Percentiles rank a stretch among this genome's conserved stretches.
phyloP scores from a whole-genome alignment of 2,113 vertebrate species.

The Gallinago undulata region DNA sequence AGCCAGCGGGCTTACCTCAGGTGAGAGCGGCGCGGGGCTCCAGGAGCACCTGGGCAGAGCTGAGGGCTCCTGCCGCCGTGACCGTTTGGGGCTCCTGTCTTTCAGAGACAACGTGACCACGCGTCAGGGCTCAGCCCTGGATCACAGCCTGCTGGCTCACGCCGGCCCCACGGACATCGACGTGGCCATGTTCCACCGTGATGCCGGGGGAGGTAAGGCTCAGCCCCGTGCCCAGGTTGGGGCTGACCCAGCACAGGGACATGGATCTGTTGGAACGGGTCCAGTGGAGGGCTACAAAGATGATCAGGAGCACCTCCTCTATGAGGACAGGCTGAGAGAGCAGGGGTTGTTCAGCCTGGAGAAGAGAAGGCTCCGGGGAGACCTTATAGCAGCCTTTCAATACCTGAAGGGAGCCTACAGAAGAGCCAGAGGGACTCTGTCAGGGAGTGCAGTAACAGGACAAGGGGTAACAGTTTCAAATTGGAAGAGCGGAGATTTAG shows the following conservation, averaged over 20 bases:
- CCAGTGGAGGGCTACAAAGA: too few species aligned
- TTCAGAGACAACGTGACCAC: slow-evolving; percentile 89
- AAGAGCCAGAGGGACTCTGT: too few species aligned
- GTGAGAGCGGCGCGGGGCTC: not conserved
- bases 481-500: too few species aligned
- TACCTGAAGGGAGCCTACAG: too few species aligned
- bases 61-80: not conserved
- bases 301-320: too few species aligned
- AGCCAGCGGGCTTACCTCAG: slow-evolving; percentile 80
- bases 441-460: too few species aligned
- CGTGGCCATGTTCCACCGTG: slow-evolving; percentile 96
- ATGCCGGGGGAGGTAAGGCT: slow-evolving; percentile 85
- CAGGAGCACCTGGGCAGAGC: not conserved
- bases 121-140: slow-evolving; percentile 84
- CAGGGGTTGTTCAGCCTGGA: too few species aligned
- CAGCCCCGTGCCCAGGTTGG: not conserved
- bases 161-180: slow-evolving; percentile 94
- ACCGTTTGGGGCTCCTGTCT: not conserved
- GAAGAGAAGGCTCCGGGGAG: too few species aligned
- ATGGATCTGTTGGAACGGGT: too few species aligned
- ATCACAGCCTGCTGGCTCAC: slow-evolving; percentile 85
- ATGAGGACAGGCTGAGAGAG: too few species aligned
- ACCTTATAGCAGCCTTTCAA: too few species aligned
- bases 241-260: not conserved
- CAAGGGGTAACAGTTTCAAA: too few species aligned